phyloP scores from a whole-genome alignment of 2,888 invertebrate species.

The Noctua fimbriata region DNA sequence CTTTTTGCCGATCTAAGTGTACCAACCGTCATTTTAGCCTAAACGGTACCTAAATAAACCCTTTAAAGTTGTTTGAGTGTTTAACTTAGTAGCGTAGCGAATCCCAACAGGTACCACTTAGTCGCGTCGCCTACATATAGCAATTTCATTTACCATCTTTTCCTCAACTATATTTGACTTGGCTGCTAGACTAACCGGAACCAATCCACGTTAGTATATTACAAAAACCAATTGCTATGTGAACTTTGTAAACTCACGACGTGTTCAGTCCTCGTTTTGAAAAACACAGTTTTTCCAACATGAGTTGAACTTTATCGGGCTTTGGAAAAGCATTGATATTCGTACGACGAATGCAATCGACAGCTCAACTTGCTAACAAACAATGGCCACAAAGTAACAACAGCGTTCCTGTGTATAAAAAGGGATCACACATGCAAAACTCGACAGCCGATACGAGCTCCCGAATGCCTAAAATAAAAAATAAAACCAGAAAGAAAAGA shows the following conservation, averaged over 20 bases:
- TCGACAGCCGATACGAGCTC: constrained; percentile 14
- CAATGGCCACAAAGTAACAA: constrained; percentile 42
- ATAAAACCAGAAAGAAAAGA: constrained; percentile 16
- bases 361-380: constrained; percentile 42
- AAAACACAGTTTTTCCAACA: neutral
- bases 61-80: too few species aligned
- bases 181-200: neutral
- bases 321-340: constrained; percentile 32
- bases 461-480: constrained; percentile 20
- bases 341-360: constrained; percentile 27
- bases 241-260: neutral
- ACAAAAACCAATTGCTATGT: neutral
- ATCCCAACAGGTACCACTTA: too few species aligned
- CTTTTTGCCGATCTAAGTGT: neutral
- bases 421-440: constrained; percentile 42
- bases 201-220: neutral
- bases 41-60: too few species aligned
- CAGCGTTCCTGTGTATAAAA: constrained; percentile 38
- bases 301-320: neutral
- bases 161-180: neutral
- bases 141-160: neutral
- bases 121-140: neutral
- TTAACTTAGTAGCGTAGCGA: too few species aligned
- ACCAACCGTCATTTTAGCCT: too few species aligned
- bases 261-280: neutral